These are phyloP conservation scores for Aphodius sticticus DNA, from an alignment of 2,888 invertebrate genomes.

Conservation along the genomic window DNA sequence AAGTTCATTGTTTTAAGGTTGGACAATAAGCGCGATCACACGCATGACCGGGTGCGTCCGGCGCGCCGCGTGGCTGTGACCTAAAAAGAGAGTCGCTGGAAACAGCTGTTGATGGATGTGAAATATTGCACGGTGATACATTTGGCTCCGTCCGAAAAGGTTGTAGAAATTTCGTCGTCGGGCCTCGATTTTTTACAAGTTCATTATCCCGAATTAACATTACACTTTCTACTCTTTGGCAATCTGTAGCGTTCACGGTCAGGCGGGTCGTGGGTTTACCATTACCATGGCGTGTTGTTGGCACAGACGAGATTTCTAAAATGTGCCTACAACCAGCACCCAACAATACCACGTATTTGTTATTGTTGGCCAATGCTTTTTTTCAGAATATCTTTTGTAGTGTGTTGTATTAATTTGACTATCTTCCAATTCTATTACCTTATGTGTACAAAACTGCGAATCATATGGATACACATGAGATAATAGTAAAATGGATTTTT, in stretches of 20 bases:
- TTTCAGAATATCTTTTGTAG: too few species aligned
- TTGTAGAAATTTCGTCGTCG: conserved; percentile 34
- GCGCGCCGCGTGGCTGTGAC: neutral
- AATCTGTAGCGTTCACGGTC: conserved; percentile 34
- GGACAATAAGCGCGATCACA: neutral
- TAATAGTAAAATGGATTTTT: too few species aligned
- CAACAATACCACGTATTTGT: neutral
- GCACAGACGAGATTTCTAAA: conserved; percentile 6
- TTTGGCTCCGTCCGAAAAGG: conserved; percentile 15
- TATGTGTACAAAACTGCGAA: too few species aligned
- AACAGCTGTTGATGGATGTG: neutral
- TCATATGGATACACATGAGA: too few species aligned
- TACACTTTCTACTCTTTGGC: conserved; percentile 37
- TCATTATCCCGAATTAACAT: conserved; percentile 38
- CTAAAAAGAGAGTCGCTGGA: neutral
- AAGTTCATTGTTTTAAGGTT: neutral
- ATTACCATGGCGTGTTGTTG: neutral
- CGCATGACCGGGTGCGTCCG: neutral
- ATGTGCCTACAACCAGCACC: neutral
- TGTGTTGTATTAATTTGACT: too few species aligned
- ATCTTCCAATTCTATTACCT: too few species aligned
- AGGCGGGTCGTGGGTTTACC: neutral
- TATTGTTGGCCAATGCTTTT: neutral
- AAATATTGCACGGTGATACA: neutral
- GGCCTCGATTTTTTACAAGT: conserved; percentile 34